Evolutionary conservation across 2,888 invertebrate species (phyloP).

Genomic region (Sarcophaga subvicina): DNA sequence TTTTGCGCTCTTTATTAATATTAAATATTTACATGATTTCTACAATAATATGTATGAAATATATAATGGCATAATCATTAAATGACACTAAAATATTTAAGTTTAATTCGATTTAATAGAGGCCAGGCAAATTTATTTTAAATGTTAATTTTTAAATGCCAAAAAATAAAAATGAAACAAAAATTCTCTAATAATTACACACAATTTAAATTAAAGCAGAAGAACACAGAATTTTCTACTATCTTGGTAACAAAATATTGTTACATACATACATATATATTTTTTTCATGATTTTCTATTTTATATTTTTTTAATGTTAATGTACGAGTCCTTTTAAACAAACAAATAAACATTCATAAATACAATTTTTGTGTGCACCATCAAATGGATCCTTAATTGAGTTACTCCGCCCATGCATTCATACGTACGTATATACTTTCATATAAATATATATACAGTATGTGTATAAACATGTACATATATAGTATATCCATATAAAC

Average conservation of each 20-base stretch:
- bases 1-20: too few relatives aligned
- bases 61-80: too few relatives aligned
- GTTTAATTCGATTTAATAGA: conserved; percentile 50
- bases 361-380: conserved; percentile 71
- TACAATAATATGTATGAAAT: too few relatives aligned
- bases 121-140: conserved; percentile 56
- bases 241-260: conserved; percentile 67
- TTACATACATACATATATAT: conserved; percentile 36
- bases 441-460: conserved; percentile 48
- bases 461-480: conserved; percentile 6
- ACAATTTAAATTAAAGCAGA: conserved; percentile 47
- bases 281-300: conserved; percentile 22
- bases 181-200: conserved; percentile 21
- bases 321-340: conserved; percentile 59
- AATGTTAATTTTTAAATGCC: conserved; percentile 57
- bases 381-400: conserved; percentile 82
- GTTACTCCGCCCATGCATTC: conserved; percentile 81
- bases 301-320: conserved; percentile 65
- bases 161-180: conserved; percentile 59
- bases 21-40: too few relatives aligned
- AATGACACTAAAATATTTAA: neutral
- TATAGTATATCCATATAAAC: conserved; percentile 36
- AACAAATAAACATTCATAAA: conserved; percentile 48
- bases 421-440: conserved; percentile 35
- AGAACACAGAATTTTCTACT: conserved; percentile 38